Conservation (phyloP, 2,797 vertebrate genomes). For the Crocidura indochinensis region DNA sequence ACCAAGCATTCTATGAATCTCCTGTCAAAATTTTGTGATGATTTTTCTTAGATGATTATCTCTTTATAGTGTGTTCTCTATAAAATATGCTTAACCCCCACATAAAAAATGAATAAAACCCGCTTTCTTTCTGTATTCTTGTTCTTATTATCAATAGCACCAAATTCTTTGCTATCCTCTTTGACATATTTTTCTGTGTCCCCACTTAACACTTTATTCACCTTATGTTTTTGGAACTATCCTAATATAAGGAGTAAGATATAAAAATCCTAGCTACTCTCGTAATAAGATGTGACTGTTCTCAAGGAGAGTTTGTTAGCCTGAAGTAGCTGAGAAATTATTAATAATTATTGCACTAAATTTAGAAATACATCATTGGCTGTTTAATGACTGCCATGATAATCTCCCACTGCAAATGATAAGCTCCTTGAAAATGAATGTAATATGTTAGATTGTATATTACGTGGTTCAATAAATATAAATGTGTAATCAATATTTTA, state of each 20-base stretch:
- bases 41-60: background rate
- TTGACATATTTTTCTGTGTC: background rate
- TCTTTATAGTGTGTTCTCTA: background rate
- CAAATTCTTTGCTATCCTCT: background rate
- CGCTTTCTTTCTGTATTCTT: background rate
- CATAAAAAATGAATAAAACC: background rate
- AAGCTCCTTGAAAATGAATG: background rate
- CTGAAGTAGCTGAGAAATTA: background rate
- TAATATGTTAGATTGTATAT: background rate
- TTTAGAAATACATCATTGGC: conserved; percentile 14
- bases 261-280: background rate
- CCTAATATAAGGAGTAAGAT: background rate
- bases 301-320: background rate
- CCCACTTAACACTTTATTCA: background rate
- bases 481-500: conserved; percentile 41
- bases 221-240: background rate
- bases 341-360: background rate
- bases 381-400: background rate
- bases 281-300: background rate
- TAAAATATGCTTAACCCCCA: background rate
- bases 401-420: background rate
- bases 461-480: conserved; percentile 19
- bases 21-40: background rate
- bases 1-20: background rate
- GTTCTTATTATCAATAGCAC: background rate